A percentile compares a stretch with the other conserved stretches of the same genome.
phyloP scores from a whole-genome alignment of 2,888 invertebrate species.

The Pammene fasciana region DNA sequence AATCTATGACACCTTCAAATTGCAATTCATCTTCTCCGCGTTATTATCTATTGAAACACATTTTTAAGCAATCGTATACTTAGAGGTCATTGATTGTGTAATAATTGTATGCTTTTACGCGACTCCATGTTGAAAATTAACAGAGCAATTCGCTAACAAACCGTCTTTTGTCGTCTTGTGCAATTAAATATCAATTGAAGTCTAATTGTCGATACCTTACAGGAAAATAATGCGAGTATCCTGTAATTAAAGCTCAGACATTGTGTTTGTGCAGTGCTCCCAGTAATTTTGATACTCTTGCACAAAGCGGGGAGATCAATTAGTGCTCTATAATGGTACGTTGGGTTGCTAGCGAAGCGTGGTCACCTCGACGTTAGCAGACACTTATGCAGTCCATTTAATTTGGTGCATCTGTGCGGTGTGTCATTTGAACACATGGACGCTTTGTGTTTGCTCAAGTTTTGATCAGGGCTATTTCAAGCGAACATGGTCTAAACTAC shows the following conservation, averaged over 20 bases:
- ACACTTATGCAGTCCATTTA: constrained; percentile 58
- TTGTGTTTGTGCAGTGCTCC: constrained; percentile 50
- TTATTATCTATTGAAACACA: not conserved
- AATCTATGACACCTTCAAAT: constrained; percentile 11
- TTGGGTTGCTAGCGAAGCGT: constrained; percentile 65
- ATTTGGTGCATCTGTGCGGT: constrained; percentile 59
- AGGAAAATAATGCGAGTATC: constrained; percentile 49
- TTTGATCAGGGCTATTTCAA: constrained; percentile 68
- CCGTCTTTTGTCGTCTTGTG: constrained; percentile 41
- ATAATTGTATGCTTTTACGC: constrained; percentile 23
- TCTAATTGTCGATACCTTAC: constrained; percentile 41
- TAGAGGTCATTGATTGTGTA: not conserved
- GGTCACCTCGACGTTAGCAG: constrained; percentile 57
- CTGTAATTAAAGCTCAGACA: constrained; percentile 51
- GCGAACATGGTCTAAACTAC: constrained; percentile 61
- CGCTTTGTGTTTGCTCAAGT: constrained; percentile 75
- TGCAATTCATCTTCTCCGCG: constrained; percentile 4
- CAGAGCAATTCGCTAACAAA: constrained; percentile 24
- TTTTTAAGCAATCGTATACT: too few relatives aligned
- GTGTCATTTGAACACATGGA: constrained; percentile 73
- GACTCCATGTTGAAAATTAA: constrained; percentile 17
- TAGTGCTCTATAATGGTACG: constrained; percentile 60
- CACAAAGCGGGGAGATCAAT: constrained; percentile 61
- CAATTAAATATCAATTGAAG: constrained; percentile 40
- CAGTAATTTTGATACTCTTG: constrained; percentile 60